Base-by-base conservation (phyloP, 2,888 invertebrate species). In the Aphidius colemani region DNA sequence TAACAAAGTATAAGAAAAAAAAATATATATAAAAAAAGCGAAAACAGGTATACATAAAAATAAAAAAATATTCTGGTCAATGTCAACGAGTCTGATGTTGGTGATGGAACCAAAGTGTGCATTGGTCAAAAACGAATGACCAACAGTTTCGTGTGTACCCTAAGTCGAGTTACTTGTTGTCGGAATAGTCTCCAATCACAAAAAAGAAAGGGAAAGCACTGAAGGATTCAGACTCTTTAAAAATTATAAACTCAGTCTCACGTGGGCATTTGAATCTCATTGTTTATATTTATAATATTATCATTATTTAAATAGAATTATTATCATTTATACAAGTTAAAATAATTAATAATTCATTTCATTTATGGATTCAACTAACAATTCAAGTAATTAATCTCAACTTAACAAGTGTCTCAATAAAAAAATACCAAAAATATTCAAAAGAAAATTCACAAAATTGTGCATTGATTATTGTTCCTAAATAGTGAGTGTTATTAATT, bases 131-230 rank as follows among this genome's bases (percentile, higher is more conserved):
- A 10, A 49, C 48, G 39, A 39, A 10, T 53, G 48, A 53, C 46
- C 61, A 48, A 4, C 13, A 39, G 41, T 11, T 30, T 41, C 6
- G 30, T 48, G 60, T 56, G 13, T 39, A 53, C 39, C 39, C 18
- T 40, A 45, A 45, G 39, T 49, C 60, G 64, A 60, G 53, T 65
- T 63, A 64, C 61, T 61, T 53, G 53, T 30, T 59, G 48, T 11
- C 39, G 55, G 44, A 18, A 18, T 45, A 13, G n/a, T 46, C 49
- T 64, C 61, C 66, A 67, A 67, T 69, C 69, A 70, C 67, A 67
- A 67, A 70, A 74, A 76, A 75, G 76, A 76, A 76, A 76, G 76
- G 76, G 76, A 76, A 76, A 76, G 76, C 74, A 68, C 62, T 57
- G 68, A 67, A 61, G 56, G 61, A 69, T 66, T 68, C 70, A 68